Percentiles rank a stretch among this genome's conserved stretches.
These are phyloP conservation scores for Gisinianus flammeolus DNA, from an alignment of 2,888 invertebrate species.

Conservation along the genomic window DNA sequence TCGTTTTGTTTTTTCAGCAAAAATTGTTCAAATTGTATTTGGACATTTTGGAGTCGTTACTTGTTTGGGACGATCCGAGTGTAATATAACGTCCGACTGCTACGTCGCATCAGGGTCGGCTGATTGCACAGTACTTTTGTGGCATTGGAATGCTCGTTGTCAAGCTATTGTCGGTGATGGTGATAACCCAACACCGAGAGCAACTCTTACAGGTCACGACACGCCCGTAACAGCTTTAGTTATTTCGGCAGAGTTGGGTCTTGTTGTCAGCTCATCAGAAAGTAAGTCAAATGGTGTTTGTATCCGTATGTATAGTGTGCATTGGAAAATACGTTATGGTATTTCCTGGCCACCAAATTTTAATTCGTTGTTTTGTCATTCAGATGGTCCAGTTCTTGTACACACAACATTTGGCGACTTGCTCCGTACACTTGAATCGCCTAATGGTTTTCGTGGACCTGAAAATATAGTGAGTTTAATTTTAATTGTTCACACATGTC, in stretches of 20 bases:
- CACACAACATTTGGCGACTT: conserved; percentile 98
- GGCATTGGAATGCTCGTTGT: conserved; percentile 98
- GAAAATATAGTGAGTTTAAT: conserved; percentile 88
- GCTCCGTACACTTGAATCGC: conserved; percentile 85
- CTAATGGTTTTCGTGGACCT: conserved; percentile 75
- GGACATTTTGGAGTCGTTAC: conserved; percentile 99
- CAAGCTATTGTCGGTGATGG: conserved; percentile 98
- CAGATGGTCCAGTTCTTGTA: conserved; percentile 94
- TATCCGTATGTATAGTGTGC: too few relatives aligned
- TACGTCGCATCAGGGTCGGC: conserved; percentile 98
- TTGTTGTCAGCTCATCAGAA: conserved; percentile 92
- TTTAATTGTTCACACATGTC: too few relatives aligned
- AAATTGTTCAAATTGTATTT: conserved; percentile 97
- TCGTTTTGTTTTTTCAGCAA: conserved; percentile 69
- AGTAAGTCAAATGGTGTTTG: too few relatives aligned
- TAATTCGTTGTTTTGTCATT: conserved; percentile 13
- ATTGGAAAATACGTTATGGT: too few relatives aligned
- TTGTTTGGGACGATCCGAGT: conserved; percentile 95
- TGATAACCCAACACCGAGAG: conserved; percentile 92
- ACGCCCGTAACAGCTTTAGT: conserved; percentile 93
- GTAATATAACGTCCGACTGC: conserved; percentile 98
- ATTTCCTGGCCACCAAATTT: too few relatives aligned
- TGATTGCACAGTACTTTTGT: conserved; percentile 96
- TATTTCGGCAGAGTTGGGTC: conserved; percentile 95
- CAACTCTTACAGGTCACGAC: conserved; percentile 97